These are phyloP conservation scores for Pseudomugil tenellus DNA, from an alignment of 2,797 vertebrate species.

Conservation along the genomic window DNA sequence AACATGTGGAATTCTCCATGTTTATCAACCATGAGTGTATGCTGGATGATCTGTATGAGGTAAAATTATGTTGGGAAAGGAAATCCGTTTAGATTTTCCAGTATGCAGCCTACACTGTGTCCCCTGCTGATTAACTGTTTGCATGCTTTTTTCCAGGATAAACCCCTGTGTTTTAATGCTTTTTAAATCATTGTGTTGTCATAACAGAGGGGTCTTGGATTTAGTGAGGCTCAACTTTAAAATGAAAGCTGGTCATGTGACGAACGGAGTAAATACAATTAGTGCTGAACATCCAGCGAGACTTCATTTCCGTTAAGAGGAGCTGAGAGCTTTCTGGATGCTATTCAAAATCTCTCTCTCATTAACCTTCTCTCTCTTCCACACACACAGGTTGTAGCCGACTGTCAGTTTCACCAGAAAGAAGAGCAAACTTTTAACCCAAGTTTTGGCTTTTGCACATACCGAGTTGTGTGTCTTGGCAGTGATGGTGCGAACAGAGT, in stretches of 20 bases:
- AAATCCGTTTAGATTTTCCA: slow-evolving; percentile 40
- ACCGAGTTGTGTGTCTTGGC: slow-evolving; percentile 97
- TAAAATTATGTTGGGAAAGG: slow-evolving; percentile 21
- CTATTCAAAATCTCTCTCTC: slow-evolving; percentile 59
- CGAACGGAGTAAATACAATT: slow-evolving; percentile 38
- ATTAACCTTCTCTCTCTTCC: slow-evolving; percentile 12
- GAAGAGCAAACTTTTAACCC: neutral
- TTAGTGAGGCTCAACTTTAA: slow-evolving; percentile 34
- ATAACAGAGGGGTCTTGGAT: slow-evolving; percentile 22
- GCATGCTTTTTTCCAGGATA: slow-evolving; percentile 7
- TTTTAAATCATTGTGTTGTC: slow-evolving; percentile 6
- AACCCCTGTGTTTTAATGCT: neutral
- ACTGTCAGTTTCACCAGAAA: neutral
- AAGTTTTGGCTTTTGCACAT: slow-evolving; percentile 26
- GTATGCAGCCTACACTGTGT: neutral
- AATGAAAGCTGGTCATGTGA: slow-evolving; percentile 32
- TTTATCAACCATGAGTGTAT: slow-evolving; percentile 22
- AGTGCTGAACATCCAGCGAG: slow-evolving; percentile 64
- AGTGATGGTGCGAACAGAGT: slow-evolving; percentile 90
- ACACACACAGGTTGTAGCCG: slow-evolving; percentile 23
- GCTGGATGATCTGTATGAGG: slow-evolving; percentile 11
- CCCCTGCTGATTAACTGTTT: slow-evolving; percentile 13
- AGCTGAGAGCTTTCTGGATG: slow-evolving; percentile 66
- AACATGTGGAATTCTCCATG: slow-evolving; percentile 23
- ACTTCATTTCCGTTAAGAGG: slow-evolving; percentile 70